phyloP scores from a whole-genome alignment of 2,888 invertebrate genomes.

The Crossocerus cetratus region DNA sequence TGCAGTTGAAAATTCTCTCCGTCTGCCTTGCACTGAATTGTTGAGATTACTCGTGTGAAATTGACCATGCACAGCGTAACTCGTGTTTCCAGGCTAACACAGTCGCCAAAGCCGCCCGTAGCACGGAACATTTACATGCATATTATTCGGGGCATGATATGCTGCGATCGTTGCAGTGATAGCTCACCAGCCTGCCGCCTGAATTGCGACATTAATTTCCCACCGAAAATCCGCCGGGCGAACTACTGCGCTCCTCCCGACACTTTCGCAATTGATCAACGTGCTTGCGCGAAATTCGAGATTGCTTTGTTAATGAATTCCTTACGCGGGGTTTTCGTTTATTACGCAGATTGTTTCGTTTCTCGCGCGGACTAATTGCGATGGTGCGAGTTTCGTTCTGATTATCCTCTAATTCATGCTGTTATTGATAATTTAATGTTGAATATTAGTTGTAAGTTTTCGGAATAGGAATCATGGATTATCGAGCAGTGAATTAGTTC shows the following conservation, averaged over 20 bases:
- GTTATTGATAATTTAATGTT: no score
- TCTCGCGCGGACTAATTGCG: no score
- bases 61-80: conserved; percentile 33
- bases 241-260: neutral
- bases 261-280: neutral
- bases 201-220: neutral
- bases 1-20: conserved; percentile 10
- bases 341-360: no score
- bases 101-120: neutral
- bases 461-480: neutral
- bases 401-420: no score
- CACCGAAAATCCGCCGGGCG: neutral
- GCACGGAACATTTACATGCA: neutral
- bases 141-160: neutral
- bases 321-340: no score
- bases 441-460: no score
- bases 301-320: no score
- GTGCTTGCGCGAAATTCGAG: neutral
- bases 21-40: conserved; percentile 8
- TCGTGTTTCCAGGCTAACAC: neutral
- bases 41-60: conserved; percentile 31
- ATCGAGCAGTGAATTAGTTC: neutral
- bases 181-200: neutral
- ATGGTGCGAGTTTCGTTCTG: no score
- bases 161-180: neutral